Conservation (phyloP, 2,797 vertebrate species). For the Acanthopagrus latus region DNA sequence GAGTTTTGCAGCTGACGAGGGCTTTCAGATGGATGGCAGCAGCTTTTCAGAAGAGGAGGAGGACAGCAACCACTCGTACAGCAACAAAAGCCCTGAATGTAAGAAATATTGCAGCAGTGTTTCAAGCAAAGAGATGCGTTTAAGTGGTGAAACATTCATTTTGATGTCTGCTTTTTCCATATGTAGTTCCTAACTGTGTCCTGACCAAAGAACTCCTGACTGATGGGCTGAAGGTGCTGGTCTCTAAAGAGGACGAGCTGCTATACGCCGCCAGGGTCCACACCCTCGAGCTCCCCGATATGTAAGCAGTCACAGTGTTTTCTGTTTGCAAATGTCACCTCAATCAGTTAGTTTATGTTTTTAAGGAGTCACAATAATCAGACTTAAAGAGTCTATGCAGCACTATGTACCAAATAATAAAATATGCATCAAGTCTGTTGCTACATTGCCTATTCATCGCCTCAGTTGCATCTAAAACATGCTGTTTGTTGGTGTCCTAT, state of each 20-base stretch:
- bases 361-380: too few relatives aligned
- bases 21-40: slow-evolving; percentile 95
- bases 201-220: slow-evolving; percentile 95
- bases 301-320: slow-evolving; percentile 84
- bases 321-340: background rate
- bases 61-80: slow-evolving; percentile 81
- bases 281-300: slow-evolving; percentile 92
- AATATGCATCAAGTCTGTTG: too few relatives aligned
- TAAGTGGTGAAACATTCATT: slow-evolving; percentile 6
- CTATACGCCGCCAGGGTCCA: slow-evolving; percentile 95
- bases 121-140: slow-evolving; percentile 2
- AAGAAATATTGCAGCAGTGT: slow-evolving; percentile 32
- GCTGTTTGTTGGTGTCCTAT: too few relatives aligned
- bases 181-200: slow-evolving; percentile 91
- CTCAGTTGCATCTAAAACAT: too few relatives aligned
- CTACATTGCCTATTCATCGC: too few relatives aligned
- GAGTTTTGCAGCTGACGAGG: slow-evolving; percentile 96
- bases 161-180: slow-evolving; percentile 1
- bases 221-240: slow-evolving; percentile 94
- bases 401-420: too few relatives aligned
- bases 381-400: too few relatives aligned
- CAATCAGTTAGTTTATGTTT: too few relatives aligned
- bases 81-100: slow-evolving; percentile 88
- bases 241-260: slow-evolving; percentile 98
- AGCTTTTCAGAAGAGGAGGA: slow-evolving; percentile 98